Evolutionary conservation across 64 coral and sea anemone species (phyloP).

Genomic region (Stichodactyla helianthus): DNA sequence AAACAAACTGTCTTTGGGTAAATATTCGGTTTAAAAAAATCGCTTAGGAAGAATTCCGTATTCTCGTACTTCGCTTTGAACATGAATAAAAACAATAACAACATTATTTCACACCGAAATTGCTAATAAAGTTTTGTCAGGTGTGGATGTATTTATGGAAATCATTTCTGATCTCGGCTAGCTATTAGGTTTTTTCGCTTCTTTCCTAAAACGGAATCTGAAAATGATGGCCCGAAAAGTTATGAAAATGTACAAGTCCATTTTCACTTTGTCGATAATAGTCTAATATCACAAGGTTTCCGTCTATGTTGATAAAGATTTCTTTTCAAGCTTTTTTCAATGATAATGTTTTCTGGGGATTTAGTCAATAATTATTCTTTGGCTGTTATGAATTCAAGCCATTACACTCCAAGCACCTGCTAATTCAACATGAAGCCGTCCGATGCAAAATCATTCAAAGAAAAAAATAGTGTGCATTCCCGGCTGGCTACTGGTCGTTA

Average conservation of each 20-base stretch:
- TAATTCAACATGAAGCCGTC: background rate
- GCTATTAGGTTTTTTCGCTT: background rate
- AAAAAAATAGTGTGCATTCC: background rate
- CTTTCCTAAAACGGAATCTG: background rate
- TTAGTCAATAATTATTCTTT: slow-evolving; percentile 13
- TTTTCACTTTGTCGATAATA: background rate
- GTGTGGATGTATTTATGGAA: background rate
- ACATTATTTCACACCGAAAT: background rate
- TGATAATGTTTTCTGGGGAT: background rate
- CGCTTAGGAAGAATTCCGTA: background rate
- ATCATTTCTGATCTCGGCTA: background rate
- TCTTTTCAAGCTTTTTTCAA: background rate
- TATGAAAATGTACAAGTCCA: background rate
- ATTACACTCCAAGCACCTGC: slow-evolving; percentile 6
- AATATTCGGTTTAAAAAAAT: background rate
- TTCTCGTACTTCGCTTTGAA: background rate
- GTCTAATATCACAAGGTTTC: background rate
- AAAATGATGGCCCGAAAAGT: background rate
- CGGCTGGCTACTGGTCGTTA: background rate
- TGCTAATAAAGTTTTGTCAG: background rate
- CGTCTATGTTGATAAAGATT: background rate
- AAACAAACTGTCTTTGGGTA: background rate
- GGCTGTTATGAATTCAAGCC: background rate
- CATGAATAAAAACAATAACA: background rate
- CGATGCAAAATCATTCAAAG: background rate